These are phyloP conservation scores for Tolypeutes matacus DNA, from an alignment of 2,797 vertebrate genomes.

Conservation along the genomic window DNA sequence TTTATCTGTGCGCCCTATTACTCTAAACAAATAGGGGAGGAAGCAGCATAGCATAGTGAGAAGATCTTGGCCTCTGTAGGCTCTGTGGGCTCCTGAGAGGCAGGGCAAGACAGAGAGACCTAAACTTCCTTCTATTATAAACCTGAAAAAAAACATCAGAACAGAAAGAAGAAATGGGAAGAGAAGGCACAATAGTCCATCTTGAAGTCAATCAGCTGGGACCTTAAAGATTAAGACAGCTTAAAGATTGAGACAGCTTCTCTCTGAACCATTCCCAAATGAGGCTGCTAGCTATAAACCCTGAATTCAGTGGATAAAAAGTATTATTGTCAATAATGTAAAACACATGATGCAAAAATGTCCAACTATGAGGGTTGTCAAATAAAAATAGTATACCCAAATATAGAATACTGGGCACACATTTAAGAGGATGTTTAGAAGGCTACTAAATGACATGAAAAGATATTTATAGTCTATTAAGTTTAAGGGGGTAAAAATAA, in stretches of 20 bases:
- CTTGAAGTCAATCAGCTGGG: background rate
- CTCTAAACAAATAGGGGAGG: background rate
- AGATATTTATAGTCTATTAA: constrained; percentile 38
- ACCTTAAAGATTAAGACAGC: constrained; percentile 49
- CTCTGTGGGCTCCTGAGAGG: background rate
- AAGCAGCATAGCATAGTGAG: background rate
- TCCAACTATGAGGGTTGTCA: constrained; percentile 51
- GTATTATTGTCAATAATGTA: constrained; percentile 53
- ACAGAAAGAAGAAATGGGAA: constrained; percentile 25
- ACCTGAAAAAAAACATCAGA: background rate
- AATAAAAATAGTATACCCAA: constrained; percentile 62
- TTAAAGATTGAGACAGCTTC: constrained; percentile 37
- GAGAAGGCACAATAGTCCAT: background rate
- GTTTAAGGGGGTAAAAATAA: constrained; percentile 13
- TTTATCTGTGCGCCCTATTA: background rate
- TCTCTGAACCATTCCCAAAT: constrained; percentile 64
- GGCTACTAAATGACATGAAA: constrained; percentile 52
- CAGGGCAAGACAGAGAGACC: background rate
- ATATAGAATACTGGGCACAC: constrained; percentile 53
- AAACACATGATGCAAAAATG: constrained; percentile 66
- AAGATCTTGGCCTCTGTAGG: background rate
- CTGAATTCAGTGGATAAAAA: constrained; percentile 53
- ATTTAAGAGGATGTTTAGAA: constrained; percentile 38
- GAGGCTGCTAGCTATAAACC: constrained; percentile 55
- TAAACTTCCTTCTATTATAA: background rate